Conservation (phyloP, 2,797 vertebrate genomes). For the Ptychobarbus kaznakovi region DNA sequence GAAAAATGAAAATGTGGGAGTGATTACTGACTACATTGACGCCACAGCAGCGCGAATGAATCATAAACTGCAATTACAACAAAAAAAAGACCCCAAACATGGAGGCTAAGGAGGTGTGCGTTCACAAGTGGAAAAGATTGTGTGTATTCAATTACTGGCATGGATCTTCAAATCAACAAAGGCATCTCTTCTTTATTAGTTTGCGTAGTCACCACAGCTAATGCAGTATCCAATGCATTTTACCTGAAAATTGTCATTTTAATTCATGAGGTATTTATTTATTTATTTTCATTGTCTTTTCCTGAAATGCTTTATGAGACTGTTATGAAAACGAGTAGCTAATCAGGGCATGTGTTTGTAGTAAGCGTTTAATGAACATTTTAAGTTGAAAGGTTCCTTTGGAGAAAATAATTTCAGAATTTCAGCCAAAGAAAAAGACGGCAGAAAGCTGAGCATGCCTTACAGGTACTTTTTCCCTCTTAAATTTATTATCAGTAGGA, state of each 20-base stretch:
- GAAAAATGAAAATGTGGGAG: background rate
- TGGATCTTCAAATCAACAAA: constrained; percentile 39
- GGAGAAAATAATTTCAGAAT: constrained; percentile 24
- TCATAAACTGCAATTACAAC: background rate
- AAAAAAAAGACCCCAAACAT: constrained; percentile 13
- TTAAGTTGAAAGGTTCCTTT: background rate
- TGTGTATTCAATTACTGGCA: constrained; percentile 45
- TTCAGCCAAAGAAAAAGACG: constrained; percentile 51
- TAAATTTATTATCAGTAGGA: constrained; percentile 27
- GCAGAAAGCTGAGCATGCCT: constrained; percentile 49
- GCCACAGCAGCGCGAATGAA: background rate
- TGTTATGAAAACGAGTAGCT: constrained; percentile 39
- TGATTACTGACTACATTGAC: background rate
- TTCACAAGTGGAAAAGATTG: constrained; percentile 17
- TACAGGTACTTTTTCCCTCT: constrained; percentile 42
- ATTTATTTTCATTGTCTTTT: constrained; percentile 30
- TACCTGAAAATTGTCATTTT: constrained; percentile 37
- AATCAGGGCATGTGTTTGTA: constrained; percentile 30
- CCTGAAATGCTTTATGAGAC: constrained; percentile 11
- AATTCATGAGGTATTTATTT: constrained; percentile 27
- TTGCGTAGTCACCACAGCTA: constrained; percentile 48
- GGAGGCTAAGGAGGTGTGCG: constrained; percentile 20
- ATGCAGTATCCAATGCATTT: constrained; percentile 46
- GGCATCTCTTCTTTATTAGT: constrained; percentile 40
- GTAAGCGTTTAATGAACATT: constrained; percentile 33